Conservation (phyloP, 2,113 vertebrate species). For the Cyprinodon variegatus region DNA sequence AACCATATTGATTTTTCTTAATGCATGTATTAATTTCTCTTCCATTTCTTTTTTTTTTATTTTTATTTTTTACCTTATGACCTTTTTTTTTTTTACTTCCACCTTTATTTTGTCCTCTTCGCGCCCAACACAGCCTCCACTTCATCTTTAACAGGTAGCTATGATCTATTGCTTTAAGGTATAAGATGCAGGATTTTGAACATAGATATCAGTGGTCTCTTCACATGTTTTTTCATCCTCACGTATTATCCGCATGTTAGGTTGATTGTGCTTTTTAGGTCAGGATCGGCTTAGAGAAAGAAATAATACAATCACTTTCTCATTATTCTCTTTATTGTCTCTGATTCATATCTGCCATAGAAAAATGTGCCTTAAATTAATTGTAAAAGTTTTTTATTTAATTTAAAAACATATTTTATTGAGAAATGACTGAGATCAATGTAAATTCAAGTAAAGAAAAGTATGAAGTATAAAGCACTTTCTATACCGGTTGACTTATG, state of each 20-base stretch:
- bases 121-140: conserved; percentile 65
- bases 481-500: too few species aligned
- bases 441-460: neutral
- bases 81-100: conserved; percentile 43
- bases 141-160: conserved; percentile 70
- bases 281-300: too few species aligned
- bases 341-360: neutral
- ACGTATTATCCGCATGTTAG: neutral
- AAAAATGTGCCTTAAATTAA: neutral
- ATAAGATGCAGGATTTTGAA: neutral
- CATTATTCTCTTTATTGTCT: neutral
- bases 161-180: conserved; percentile 25
- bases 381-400: neutral
- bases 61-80: conserved; percentile 45
- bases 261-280: too few species aligned
- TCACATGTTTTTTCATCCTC: neutral
- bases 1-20: conserved; percentile 30
- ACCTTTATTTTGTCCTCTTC: conserved; percentile 62
- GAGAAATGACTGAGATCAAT: neutral
- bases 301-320: too few species aligned
- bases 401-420: neutral
- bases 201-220: neutral
- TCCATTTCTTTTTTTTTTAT: conserved; percentile 49
- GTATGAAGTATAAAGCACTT: neutral
- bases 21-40: conserved; percentile 46